phyloP scores from a whole-genome alignment of 2,113 vertebrate species.

The Cyprinodon tularosa region DNA sequence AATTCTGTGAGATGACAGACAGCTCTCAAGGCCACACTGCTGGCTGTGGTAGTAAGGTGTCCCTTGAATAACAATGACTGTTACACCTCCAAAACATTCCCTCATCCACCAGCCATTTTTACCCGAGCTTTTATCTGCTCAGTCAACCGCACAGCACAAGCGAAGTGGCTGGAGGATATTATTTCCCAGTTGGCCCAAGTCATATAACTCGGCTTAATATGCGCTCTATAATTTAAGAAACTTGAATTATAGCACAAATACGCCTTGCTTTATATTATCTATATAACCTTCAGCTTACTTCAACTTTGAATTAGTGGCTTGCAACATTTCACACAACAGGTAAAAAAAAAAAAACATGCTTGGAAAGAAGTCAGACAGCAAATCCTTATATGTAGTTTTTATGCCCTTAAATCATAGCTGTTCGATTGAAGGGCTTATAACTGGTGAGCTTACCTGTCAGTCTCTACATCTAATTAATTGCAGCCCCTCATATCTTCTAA shows the following conservation, averaged over 20 bases:
- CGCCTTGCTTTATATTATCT: constrained; percentile 75
- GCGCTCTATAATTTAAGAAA: constrained; percentile 83
- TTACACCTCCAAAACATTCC: constrained; percentile 83
- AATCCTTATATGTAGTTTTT: constrained; percentile 76
- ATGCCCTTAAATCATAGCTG: constrained; percentile 74
- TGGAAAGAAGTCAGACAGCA: constrained; percentile 53
- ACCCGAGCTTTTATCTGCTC: constrained; percentile 82
- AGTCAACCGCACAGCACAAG: constrained; percentile 78
- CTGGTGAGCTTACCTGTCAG: constrained; percentile 75
- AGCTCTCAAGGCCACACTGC: constrained; percentile 76
- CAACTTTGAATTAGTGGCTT: constrained; percentile 78
- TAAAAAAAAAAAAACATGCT: constrained; percentile 53
- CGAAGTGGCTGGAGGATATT: constrained; percentile 82
- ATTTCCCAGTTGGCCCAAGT: constrained; percentile 83
- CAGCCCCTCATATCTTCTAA: constrained; percentile 81
- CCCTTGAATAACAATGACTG: constrained; percentile 84
- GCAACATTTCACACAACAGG: constrained; percentile 74
- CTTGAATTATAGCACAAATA: constrained; percentile 80
- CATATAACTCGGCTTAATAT: constrained; percentile 84
- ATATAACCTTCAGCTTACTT: constrained; percentile 83
- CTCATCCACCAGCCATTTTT: constrained; percentile 81
- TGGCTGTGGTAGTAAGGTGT: constrained; percentile 69
- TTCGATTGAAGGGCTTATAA: constrained; percentile 76
- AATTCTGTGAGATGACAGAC: constrained; percentile 78
- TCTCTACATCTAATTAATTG: constrained; percentile 82